Evolutionary conservation across 2,113 vertebrate species (phyloP), one percentile per base, ranked within the genome.

Genomic region (Calyptomena viridis): DNA sequence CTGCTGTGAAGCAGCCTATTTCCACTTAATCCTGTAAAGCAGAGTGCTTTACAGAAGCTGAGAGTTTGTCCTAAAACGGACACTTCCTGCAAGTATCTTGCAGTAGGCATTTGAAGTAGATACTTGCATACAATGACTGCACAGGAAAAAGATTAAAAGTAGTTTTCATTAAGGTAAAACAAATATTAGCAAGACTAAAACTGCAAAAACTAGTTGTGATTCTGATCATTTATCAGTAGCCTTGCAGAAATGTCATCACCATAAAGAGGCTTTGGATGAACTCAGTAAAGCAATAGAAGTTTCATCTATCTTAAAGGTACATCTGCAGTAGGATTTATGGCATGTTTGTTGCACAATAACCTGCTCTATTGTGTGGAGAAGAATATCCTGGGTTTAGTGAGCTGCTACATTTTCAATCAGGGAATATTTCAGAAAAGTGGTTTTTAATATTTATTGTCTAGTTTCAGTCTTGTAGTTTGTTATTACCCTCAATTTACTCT

Each of bases 251-350:
- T 1, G 25, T 37, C 79, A 91, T 93, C 35, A 22, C 30, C 40
- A 66, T 66, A 67, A 77, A 88, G 89, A 96, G 56, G 82, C 67
- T 83, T 71, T 74, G 67, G 30, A 95, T 55, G 85, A 95, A 60
- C 88, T 96, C 89, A 82, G 33, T 56, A 93, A 91, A 76, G 91
- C 73, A 82, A 30, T 20, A 91, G 93, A 74, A 68, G 50, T 79
- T 83, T 71, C 83, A 64, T 85, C 76, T 25, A 3, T 83, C 50
- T 76, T 77, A 42, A 74, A 97, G 86, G 94, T 95, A 93, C 73
- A 56, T 79, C 50, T 69, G 30, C 14, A 22, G 35, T 19, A 40
- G 68, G 90, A 67, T 86, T 95, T 93, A 64, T 66, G 81, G 35
- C 35, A n/a, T 56, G 35, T 86, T 8, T 24, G 39, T 72, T 86